Evolutionary conservation across 2,113 vertebrate genomes (phyloP), one percentile per base, ranked within the genome.

Genomic region (Candoia aspera): DNA sequence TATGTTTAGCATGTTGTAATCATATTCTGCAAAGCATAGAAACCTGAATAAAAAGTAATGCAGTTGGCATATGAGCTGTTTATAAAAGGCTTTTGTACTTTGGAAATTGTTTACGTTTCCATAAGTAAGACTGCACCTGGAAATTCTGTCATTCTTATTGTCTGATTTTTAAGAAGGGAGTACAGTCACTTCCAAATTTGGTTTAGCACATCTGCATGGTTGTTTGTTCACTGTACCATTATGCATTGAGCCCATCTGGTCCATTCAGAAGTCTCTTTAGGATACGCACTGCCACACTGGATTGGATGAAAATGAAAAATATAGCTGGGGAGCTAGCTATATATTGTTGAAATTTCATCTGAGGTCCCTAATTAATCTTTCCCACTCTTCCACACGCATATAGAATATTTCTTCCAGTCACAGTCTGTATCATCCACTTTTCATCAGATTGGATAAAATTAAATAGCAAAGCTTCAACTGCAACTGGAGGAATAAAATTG

Each of bases 401-500:
- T 5, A 49, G 49, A 84, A 49, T 54, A 29, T 23, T 12, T 86
- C 8, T 86, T 54, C 54, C 4, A 86, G 49, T 86, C 26, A 29
- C 15, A 8, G 24, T 24, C 83, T 23, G 21, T 54, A 26, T 86
- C 49, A 54, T 86, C 84, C 54, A 49, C 2, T 21, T 49, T 84
- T 84, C 21, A 84, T 10, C 8, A 46, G 49, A 84, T 19, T 24
- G 21, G 83, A 84, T 54, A 37, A 53, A 29, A 85, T 85, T 49
- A 85, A 26, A 54, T 86, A 24, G 26, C 23, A 54, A 54, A 53
- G 3, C 10, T 54, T 17, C 21, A 37, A 24, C 23, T 19, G 54
- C 87, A 89, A 53, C 26, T 89, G 57, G 33, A 46, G 12, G 93
- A 55, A 89, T 90, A 59, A 89, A 94, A 49, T 55, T 62, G 21